Percentiles rank a stretch among this genome's conserved stretches.
Conservation (phyloP, 1,140 invertebrate species). For the Scylla paramamosain region DNA sequence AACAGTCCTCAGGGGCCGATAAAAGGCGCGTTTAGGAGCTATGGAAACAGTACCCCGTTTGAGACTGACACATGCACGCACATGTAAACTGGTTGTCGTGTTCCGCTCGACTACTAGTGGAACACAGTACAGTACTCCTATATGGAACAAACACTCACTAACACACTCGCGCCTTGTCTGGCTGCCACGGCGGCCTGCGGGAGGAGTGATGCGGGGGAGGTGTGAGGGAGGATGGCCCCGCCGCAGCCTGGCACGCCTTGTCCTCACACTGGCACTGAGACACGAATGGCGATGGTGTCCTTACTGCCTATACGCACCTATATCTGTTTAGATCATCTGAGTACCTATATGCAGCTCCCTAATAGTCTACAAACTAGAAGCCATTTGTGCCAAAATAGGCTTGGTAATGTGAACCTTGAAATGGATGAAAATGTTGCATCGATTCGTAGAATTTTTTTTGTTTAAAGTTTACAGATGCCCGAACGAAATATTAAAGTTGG, state of each 20-base stretch:
- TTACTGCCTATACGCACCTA: slow-evolving; percentile 59
- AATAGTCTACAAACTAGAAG: slow-evolving; percentile 71
- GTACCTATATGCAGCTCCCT: slow-evolving; percentile 62
- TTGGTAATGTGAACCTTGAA: slow-evolving; percentile 71
- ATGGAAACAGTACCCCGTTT: slow-evolving; percentile 47
- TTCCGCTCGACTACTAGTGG: slow-evolving; percentile 2
- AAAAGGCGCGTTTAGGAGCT: slow-evolving; percentile 58
- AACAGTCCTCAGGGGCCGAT: slow-evolving; percentile 51
- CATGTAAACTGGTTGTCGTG: slow-evolving; percentile 12
- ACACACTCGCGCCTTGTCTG: not conserved
- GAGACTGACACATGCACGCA: slow-evolving; percentile 33
- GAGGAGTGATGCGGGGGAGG: not conserved
- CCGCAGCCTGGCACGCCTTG: slow-evolving; percentile 5
- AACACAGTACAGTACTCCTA: slow-evolving; percentile 22
- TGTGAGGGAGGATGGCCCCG: not conserved
- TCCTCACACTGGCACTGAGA: not conserved
- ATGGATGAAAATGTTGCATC: slow-evolving; percentile 69
- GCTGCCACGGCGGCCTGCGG: not conserved
- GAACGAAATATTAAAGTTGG: slow-evolving; percentile 52
- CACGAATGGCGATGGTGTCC: slow-evolving; percentile 31
- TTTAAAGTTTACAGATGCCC: slow-evolving; percentile 57
- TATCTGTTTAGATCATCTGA: slow-evolving; percentile 62
- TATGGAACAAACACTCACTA: slow-evolving; percentile 21
- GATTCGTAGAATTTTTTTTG: slow-evolving; percentile 45
- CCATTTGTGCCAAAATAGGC: slow-evolving; percentile 71